phyloP scores from a whole-genome alignment of 2,113 vertebrate genomes.

The Eidolon helvum region DNA sequence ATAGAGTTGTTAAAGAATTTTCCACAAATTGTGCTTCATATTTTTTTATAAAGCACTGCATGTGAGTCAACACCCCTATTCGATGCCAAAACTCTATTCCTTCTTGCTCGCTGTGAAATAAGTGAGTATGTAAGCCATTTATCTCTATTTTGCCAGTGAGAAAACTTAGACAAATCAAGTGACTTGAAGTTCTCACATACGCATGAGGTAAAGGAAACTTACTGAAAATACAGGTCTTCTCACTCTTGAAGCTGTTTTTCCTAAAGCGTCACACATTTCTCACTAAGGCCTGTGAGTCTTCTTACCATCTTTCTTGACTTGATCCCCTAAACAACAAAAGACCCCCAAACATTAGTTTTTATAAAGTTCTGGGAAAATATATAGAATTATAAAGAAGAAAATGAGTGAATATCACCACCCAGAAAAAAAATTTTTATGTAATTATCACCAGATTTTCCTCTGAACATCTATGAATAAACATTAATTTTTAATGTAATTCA shows the following conservation, averaged over 20 bases:
- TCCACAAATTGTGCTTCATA: background rate
- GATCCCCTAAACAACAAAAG: background rate
- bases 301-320: background rate
- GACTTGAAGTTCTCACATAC: background rate
- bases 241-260: background rate
- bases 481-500: slow-evolving; percentile 4
- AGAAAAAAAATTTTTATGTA: background rate
- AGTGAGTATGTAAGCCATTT: no score
- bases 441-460: background rate
- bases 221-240: background rate
- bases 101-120: background rate
- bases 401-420: background rate
- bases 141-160: background rate
- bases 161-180: background rate
- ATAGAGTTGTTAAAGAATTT: background rate
- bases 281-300: background rate
- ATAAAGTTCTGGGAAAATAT: background rate
- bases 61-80: background rate
- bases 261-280: background rate
- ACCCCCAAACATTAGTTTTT: background rate
- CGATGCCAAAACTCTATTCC: background rate
- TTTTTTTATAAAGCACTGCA: background rate
- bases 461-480: background rate
- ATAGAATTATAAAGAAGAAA: background rate
- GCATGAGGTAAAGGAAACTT: background rate